phyloP scores from a whole-genome alignment of 2,888 invertebrate genomes.

The Drosophila lutescens region DNA sequence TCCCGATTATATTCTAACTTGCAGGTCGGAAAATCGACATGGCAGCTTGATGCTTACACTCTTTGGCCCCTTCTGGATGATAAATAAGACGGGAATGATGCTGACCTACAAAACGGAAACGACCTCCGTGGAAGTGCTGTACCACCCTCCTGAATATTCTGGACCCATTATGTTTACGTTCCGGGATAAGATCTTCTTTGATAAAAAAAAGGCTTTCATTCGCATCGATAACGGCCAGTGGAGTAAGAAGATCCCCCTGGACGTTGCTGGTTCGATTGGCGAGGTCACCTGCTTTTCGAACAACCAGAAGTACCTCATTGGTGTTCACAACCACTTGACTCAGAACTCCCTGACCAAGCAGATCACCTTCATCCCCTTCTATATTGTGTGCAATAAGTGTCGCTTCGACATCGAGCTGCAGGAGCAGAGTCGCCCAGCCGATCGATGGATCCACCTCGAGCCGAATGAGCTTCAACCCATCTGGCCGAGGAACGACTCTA shows the following conservation, averaged over 20 bases:
- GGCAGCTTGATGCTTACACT: constrained; percentile 91
- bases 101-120: constrained; percentile 93
- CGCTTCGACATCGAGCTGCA: constrained; percentile 90
- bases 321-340: constrained; percentile 95
- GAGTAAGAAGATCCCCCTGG: constrained; percentile 98
- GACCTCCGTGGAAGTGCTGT: constrained; percentile 91
- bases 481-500: constrained; percentile 92
- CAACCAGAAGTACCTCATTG: constrained; percentile 90
- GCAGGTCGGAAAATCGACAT: constrained; percentile 84
- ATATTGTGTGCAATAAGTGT: constrained; percentile 95
- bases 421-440: constrained; percentile 90
- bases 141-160: constrained; percentile 92
- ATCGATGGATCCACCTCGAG: constrained; percentile 87
- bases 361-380: constrained; percentile 97
- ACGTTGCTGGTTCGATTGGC: constrained; percentile 98
- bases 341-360: constrained; percentile 97
- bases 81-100: constrained; percentile 96
- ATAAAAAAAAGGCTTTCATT: constrained; percentile 96
- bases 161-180: constrained; percentile 97
- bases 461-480: constrained; percentile 89
- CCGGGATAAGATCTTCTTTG: constrained; percentile 95
- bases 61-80: constrained; percentile 99
- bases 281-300: constrained; percentile 91
- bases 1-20: neutral
- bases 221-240: constrained; percentile 95